These are phyloP conservation scores for Yponomeuta malinellus DNA, from an alignment of 2,888 invertebrate genomes.

Conservation along the genomic window DNA sequence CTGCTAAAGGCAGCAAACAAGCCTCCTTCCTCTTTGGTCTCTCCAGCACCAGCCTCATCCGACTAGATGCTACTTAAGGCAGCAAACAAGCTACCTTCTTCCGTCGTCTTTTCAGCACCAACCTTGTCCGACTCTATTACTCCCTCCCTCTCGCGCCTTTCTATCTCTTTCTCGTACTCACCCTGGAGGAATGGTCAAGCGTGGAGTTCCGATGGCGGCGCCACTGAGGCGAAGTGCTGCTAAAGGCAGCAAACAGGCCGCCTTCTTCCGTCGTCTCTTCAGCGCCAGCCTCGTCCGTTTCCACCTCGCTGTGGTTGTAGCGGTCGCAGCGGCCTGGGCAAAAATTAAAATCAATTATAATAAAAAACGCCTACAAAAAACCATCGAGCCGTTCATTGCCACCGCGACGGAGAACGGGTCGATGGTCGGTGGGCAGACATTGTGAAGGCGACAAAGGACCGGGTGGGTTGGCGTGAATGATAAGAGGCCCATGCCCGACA, in stretches of 20 bases:
- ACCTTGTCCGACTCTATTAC: too few species aligned
- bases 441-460: too few species aligned
- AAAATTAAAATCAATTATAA: neutral
- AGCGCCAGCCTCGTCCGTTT: conserved; percentile 64
- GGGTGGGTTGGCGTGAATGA: too few species aligned
- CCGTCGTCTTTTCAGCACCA: too few species aligned
- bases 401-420: too few species aligned
- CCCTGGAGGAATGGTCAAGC: conserved; percentile 50
- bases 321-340: conserved; percentile 63
- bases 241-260: conserved; percentile 61
- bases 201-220: conserved; percentile 46
- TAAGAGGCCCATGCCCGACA: too few species aligned
- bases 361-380: too few species aligned
- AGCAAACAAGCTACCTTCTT: too few species aligned
- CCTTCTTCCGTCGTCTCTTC: conserved; percentile 38
- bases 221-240: conserved; percentile 68
- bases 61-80: conserved; percentile 24
- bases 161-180: conserved; percentile 21
- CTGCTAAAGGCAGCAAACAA: conserved; percentile 66
- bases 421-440: too few species aligned
- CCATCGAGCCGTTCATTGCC: too few species aligned
- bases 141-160: too few species aligned
- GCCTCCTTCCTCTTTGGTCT: conserved; percentile 38
- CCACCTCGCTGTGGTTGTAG: conserved; percentile 71
- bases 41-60: conserved; percentile 50